Percentiles rank a stretch among this genome's conserved stretches.
Evolutionary conservation across 2,797 vertebrate genomes (phyloP).

Genomic region (Silurus lanzhouensis): DNA sequence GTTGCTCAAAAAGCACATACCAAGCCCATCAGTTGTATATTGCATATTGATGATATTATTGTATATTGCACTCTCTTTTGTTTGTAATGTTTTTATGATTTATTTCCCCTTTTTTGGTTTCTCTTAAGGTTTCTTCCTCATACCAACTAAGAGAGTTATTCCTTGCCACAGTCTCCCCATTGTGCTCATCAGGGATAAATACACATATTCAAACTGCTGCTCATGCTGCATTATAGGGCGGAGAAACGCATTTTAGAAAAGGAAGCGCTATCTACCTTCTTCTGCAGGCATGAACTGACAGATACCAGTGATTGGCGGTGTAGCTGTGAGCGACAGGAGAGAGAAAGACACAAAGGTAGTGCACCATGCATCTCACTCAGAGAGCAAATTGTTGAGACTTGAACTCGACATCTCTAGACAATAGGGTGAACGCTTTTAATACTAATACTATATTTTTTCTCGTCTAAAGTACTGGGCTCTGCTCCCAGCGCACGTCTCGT

Average conservation of each 20-base stretch:
- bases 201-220: background rate
- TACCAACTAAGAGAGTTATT: no score
- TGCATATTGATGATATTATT: no score
- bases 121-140: no score
- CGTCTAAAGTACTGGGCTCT: background rate
- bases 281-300: background rate
- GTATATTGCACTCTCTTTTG: no score
- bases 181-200: no score
- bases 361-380: background rate
- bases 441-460: no score
- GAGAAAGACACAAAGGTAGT: background rate
- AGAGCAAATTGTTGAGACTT: background rate
- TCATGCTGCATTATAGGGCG: background rate
- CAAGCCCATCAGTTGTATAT: no score
- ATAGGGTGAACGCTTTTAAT: no score
- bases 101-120: no score
- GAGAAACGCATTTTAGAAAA: background rate
- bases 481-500: slow-evolving; percentile 15
- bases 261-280: background rate
- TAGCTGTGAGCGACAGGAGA: background rate
- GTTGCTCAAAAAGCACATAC: no score
- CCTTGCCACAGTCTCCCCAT: no score
- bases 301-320: background rate
- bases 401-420: background rate
- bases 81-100: no score